Conservation (phyloP, 2,797 vertebrate genomes). For the Chanos chanos region DNA sequence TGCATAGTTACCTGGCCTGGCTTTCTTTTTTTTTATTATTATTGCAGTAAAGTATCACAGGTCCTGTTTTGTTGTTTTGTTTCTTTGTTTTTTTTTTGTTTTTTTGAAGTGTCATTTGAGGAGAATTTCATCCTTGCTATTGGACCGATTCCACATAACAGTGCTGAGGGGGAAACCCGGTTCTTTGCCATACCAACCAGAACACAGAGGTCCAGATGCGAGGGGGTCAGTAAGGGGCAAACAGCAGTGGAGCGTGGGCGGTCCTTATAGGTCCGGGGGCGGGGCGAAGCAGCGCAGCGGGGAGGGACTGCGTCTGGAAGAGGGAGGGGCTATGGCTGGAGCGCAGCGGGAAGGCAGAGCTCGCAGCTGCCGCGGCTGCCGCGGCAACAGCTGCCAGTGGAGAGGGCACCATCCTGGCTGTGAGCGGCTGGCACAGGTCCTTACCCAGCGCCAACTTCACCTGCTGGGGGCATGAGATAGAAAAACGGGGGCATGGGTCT, state of each 20-base stretch:
- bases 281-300: slow-evolving; percentile 85
- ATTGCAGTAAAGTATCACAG: slow-evolving; percentile 83
- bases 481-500: background rate
- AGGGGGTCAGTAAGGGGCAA: slow-evolving; percentile 82
- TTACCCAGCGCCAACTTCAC: slow-evolving; percentile 85
- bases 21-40: slow-evolving; percentile 79
- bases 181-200: too few relatives aligned
- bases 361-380: slow-evolving; percentile 77
- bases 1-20: slow-evolving; percentile 90
- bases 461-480: slow-evolving; percentile 54
- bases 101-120: too few relatives aligned
- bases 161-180: slow-evolving; percentile 23
- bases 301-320: slow-evolving; percentile 87
- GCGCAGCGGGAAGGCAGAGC: slow-evolving; percentile 82
- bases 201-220: slow-evolving; percentile 25
- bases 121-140: too few relatives aligned
- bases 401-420: slow-evolving; percentile 81
- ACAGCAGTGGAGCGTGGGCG: slow-evolving; percentile 89
- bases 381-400: slow-evolving; percentile 80
- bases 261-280: slow-evolving; percentile 94
- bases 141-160: slow-evolving; percentile 5
- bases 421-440: slow-evolving; percentile 82
- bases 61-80: too few relatives aligned
- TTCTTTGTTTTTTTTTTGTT: too few relatives aligned
- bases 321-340: slow-evolving; percentile 76